phyloP scores from a whole-genome alignment of 2,888 invertebrate species.

The Plebejus argus region DNA sequence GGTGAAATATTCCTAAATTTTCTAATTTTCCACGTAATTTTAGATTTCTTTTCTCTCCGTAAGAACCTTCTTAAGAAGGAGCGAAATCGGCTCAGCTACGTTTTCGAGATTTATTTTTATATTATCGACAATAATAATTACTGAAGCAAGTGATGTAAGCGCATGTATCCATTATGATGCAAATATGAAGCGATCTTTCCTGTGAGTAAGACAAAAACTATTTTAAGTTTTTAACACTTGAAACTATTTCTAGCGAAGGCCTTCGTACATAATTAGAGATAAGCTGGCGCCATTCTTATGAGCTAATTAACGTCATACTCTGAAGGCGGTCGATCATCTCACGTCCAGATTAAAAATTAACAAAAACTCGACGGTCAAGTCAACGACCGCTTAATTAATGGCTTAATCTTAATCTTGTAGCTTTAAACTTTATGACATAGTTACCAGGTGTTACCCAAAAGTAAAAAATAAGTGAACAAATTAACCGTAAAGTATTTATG shows the following conservation, averaged over 20 bases:
- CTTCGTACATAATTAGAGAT: conserved; percentile 7
- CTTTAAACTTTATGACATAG: not conserved
- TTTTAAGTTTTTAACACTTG: not conserved
- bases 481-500: not conserved
- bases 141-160: not conserved
- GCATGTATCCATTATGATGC: not conserved
- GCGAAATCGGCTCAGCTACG: too few relatives aligned
- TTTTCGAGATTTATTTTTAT: too few relatives aligned
- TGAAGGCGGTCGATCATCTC: conserved; percentile 6
- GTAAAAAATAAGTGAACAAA: not conserved
- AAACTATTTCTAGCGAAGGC: conserved; percentile 6
- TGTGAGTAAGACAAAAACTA: not conserved
- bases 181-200: not conserved
- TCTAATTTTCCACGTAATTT: too few relatives aligned
- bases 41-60: too few relatives aligned
- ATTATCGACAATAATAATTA: too few relatives aligned
- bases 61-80: too few relatives aligned
- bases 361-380: conserved; percentile 14
- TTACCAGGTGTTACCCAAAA: not conserved
- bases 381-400: conserved; percentile 9
- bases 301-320: conserved; percentile 18
- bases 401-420: not conserved
- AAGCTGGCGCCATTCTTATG: conserved; percentile 12
- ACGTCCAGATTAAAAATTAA: conserved; percentile 7
- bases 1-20: too few relatives aligned